These are phyloP conservation scores for Mythimna loreyi DNA, from an alignment of 2,888 invertebrate species.

Conservation along the genomic window DNA sequence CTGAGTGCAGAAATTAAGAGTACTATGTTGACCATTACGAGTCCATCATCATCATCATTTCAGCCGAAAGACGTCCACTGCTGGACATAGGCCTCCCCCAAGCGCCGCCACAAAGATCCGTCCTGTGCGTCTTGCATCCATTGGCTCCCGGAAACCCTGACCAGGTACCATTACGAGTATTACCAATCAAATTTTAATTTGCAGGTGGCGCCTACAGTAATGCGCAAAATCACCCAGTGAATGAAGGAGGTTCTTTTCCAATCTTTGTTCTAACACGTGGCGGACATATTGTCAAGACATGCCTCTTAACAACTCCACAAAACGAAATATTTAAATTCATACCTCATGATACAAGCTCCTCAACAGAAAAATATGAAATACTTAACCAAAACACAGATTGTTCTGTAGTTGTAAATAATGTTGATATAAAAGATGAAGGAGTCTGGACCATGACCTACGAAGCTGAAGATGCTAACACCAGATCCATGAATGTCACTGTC, in stretches of 20 bases:
- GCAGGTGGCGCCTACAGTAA: constrained; percentile 19
- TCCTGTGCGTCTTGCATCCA: too few relatives aligned
- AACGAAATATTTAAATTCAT: not conserved
- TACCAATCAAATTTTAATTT: not conserved
- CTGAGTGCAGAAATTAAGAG: too few relatives aligned
- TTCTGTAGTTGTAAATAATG: constrained; percentile 11
- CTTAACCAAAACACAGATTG: not conserved
- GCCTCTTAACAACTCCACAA: constrained; percentile 30
- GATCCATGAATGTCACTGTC: constrained; percentile 14
- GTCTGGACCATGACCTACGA: constrained; percentile 36
- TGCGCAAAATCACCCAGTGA: rapidly evolving
- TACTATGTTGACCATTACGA: too few relatives aligned
- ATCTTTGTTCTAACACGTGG: not conserved
- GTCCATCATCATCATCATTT: too few relatives aligned
- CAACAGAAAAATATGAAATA: constrained; percentile 32
- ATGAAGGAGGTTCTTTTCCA: constrained; percentile 6
- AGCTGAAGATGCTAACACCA: not conserved
- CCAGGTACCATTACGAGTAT: too few relatives aligned
- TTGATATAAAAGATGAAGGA: constrained; percentile 42
- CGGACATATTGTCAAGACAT: not conserved
- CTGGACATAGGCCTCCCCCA: too few relatives aligned
- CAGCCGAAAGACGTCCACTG: too few relatives aligned
- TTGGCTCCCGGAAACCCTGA: too few relatives aligned
- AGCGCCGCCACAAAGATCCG: too few relatives aligned
- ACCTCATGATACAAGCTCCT: constrained; percentile 5